Evolutionary conservation across 2,797 vertebrate genomes (phyloP).

Genomic region (Odontamblyopus rebecca): DNA sequence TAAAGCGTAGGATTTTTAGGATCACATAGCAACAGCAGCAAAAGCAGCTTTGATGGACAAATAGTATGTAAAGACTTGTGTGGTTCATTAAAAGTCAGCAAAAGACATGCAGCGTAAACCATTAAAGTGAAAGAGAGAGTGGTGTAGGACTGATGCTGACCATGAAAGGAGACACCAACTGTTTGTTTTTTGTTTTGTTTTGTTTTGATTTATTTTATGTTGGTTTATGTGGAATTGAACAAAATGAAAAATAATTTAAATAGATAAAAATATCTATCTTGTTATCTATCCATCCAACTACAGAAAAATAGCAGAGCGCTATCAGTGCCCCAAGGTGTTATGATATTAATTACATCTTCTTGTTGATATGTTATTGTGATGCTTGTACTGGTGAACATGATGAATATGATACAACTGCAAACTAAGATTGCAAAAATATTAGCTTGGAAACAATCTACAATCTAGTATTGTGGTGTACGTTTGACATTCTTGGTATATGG

Average conservation of each 20-base stretch:
- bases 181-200: too few relatives aligned
- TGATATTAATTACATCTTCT: too few relatives aligned
- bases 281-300: too few relatives aligned
- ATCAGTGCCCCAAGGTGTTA: background rate
- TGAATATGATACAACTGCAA: background rate
- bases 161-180: too few relatives aligned
- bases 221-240: too few relatives aligned
- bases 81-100: constrained; percentile 3
- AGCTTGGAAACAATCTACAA: background rate
- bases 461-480: too few relatives aligned
- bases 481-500: too few relatives aligned
- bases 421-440: background rate
- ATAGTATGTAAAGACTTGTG: background rate
- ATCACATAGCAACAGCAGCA: constrained; percentile 50
- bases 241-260: too few relatives aligned
- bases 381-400: too few relatives aligned
- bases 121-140: background rate
- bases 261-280: too few relatives aligned
- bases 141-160: too few relatives aligned
- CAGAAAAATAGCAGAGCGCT: background rate
- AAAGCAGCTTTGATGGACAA: constrained; percentile 67
- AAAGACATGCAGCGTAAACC: background rate
- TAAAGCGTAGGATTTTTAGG: constrained; percentile 61
- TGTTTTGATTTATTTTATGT: background rate
- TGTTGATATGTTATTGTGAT: too few relatives aligned